Conservation (phyloP, 2,113 vertebrate species). For the Irena cyanogastra region DNA sequence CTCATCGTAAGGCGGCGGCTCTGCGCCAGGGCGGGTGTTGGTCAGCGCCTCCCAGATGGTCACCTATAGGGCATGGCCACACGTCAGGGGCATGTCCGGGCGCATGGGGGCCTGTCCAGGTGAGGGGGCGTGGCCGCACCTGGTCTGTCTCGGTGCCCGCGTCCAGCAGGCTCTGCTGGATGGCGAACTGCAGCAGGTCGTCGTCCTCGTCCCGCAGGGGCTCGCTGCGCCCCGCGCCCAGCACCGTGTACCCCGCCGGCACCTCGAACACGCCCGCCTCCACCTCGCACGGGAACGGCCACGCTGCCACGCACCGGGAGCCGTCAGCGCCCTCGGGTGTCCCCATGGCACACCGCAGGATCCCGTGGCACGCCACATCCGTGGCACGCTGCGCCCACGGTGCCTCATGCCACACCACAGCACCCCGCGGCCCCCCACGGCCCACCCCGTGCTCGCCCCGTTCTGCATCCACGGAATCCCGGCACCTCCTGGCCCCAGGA, state of each 20-base stretch:
- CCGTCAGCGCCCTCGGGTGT: rapidly evolving
- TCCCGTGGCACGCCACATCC: rapidly evolving
- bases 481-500: rapidly evolving
- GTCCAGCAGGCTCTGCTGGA: slow-evolving; percentile 92
- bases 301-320: rapidly evolving
- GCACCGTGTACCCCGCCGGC: slow-evolving; percentile 85
- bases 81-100: rapidly evolving
- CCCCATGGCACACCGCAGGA: rapidly evolving
- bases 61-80: slow-evolving; percentile 68
- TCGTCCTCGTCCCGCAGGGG: slow-evolving; percentile 91
- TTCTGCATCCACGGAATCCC: rapidly evolving
- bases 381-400: rapidly evolving
- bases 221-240: slow-evolving; percentile 85
- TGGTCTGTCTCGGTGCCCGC: slow-evolving; percentile 91
- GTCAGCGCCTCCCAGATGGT: slow-evolving; percentile 95
- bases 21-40: slow-evolving; percentile 75
- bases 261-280: slow-evolving; percentile 88
- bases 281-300: not conserved
- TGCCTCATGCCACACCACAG: rapidly evolving
- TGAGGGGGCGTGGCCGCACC: slow-evolving; percentile 37
- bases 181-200: slow-evolving; percentile 91
- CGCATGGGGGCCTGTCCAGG: rapidly evolving
- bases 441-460: too few species aligned
- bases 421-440: rapidly evolving
- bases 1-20: slow-evolving; percentile 80